Evolutionary conservation across 2,113 vertebrate species (phyloP), one percentile per base, ranked within the genome.

Genomic region (Euleptes europaea): DNA sequence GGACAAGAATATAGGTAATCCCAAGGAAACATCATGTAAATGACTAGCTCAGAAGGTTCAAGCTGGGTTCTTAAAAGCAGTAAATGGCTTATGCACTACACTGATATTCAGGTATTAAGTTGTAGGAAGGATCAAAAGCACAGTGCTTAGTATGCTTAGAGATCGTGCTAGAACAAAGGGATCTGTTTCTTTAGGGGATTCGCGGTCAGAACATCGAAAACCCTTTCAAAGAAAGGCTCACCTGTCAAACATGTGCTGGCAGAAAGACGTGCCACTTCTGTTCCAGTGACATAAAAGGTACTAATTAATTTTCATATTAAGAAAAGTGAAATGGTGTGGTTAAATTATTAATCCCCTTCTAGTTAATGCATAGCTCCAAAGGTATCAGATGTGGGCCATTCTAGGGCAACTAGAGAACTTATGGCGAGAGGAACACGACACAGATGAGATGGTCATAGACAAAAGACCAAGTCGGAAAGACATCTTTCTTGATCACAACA

Each of bases 1-100:
- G 96, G 94, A 96, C 94, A 95, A 93, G 92, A 95, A 94, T 93
- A 89, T 89, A 95, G 94, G 90, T 95, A 97, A 95, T 96, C 92
- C 94, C 93, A 94, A 94, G 92, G 93, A 95, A 96, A 95, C 86
- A 93, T 91, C 91, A 93, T 96, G 95, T 93, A 96, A 96, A 96
- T 94, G 82, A 94, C 86, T 90, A 89, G 13, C 86, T 94, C 83
- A 89, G 51, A 33, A 92, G 87, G 89, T 95, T 95, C 92, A 95
- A 86, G 88, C 57, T 86, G 75, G 84, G 88, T 93, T 93, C 94
- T 95, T 88, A 94, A 91, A 91, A 92, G 91, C 87, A 94, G 80
- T 76, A 95, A 95, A 95, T 88, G 79, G 86, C 89, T 91, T 89
- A 71, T 85, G 91, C 92, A 87, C 19, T 83, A 86, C 88, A 93